phyloP scores from a whole-genome alignment of 2,113 vertebrate genomes.

The Brachypteracias leptosomus region DNA sequence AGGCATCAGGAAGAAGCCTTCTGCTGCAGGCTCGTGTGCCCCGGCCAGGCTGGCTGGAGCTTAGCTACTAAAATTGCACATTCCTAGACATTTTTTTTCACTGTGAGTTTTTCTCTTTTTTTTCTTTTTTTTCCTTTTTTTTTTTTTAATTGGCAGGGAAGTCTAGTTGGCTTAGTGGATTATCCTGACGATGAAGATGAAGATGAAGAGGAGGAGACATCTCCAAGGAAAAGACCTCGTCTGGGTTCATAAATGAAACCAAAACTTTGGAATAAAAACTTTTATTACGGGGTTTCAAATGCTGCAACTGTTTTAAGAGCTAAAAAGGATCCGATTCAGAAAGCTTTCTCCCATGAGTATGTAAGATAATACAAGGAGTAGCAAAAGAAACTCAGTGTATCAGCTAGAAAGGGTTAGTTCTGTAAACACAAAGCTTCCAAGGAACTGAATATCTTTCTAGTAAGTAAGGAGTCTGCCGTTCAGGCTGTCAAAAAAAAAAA shows the following conservation, averaged over 20 bases:
- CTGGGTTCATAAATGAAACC: conserved; percentile 88
- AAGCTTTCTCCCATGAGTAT: conserved; percentile 78
- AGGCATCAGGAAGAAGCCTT: background rate
- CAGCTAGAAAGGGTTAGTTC: conserved; percentile 78
- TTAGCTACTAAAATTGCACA: background rate
- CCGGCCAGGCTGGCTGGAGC: background rate
- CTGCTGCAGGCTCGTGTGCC: background rate
- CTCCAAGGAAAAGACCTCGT: conserved; percentile 93
- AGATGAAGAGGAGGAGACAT: conserved; percentile 91
- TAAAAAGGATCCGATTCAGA: conserved; percentile 77
- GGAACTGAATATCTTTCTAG: conserved; percentile 77
- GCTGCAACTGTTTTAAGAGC: conserved; percentile 79
- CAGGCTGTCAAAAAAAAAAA: conserved; percentile 74
- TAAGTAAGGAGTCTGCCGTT: conserved; percentile 76
- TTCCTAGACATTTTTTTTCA: background rate
- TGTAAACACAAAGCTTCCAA: conserved; percentile 75
- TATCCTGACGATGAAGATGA: conserved; percentile 97
- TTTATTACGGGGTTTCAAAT: conserved; percentile 75
- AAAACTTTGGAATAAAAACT: conserved; percentile 61
- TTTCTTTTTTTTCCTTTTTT: background rate
- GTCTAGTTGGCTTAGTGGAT: conserved; percentile 94
- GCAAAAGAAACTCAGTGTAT: conserved; percentile 74
- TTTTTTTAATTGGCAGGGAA: conserved; percentile 74
- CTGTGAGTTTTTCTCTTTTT: background rate
- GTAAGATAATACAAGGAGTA: conserved; percentile 77